Evolutionary conservation across 2,888 invertebrate species (phyloP), one percentile per base, ranked within the genome.

Genomic region (Zelleria hepariella): DNA sequence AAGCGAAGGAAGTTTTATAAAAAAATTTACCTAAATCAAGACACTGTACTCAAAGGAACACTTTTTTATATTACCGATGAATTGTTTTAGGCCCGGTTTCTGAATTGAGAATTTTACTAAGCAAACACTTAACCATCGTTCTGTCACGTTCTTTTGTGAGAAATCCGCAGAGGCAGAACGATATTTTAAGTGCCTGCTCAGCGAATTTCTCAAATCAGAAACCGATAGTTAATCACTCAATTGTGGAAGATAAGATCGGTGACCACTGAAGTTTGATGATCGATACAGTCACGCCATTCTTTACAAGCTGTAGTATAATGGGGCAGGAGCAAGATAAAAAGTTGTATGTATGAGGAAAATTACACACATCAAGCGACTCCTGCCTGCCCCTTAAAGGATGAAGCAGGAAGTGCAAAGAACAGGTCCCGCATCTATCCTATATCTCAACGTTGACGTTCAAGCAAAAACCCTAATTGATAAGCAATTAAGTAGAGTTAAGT

Each of bases 361-460:
- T 79, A 77, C 74, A 73, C 71, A 68, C 73, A 72, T 72, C 71
- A 70, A 74, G 72, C 70, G 71, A 73, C 70, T 70, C 71, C 72
- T 70, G 72, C 73, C 68, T 69, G 68, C 66, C 59, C 80, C 78
- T 80, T 78, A 83, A 82, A 75, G 83, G 82, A 77, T 69, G 68
- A 73, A 77, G 73, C 76, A 86, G 85, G 86, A 86, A 85, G 78
- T 71, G 60, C 62, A 61, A 59, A 61, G 67, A 77, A 80, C 74
- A 74, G 78, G 80, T 73, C 67, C 67, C 69, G 69, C 63, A 70
- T 66, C 68, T 68, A 70, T 68, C 62, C 67, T 71, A 42, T 42
- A 7, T 24, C 21, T 51, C 51, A 51, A 51, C 51, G 23, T 32
- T 66, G 67, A 65, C 65, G 60, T 62, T 60, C 66, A 62, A 65